Conservation (phyloP, 2,113 vertebrate species). For the Siphamia tubifer region DNA sequence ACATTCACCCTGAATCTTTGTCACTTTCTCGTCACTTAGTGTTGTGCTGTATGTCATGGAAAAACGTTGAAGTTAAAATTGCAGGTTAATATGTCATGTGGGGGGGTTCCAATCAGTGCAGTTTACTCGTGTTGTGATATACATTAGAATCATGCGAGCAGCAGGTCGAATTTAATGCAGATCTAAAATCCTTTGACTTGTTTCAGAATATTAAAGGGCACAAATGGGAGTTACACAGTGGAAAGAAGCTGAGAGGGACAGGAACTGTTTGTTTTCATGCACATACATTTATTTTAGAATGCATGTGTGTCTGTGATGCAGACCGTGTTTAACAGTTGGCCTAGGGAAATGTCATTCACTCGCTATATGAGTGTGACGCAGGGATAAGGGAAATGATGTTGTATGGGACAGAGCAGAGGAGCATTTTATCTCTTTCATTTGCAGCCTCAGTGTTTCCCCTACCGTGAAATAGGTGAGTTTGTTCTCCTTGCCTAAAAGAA, state of each 20-base stretch:
- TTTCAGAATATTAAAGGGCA: constrained; percentile 49
- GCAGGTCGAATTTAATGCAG: constrained; percentile 41
- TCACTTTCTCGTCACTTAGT: not conserved
- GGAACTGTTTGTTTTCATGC: constrained; percentile 34
- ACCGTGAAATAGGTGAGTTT: constrained; percentile 47
- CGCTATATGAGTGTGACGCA: constrained; percentile 34
- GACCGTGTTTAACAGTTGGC: constrained; percentile 59
- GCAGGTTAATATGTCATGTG: constrained; percentile 11
- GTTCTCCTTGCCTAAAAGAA: constrained; percentile 10
- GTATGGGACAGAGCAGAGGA: constrained; percentile 18
- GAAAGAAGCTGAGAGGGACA: constrained; percentile 28
- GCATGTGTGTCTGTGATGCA: constrained; percentile 29
- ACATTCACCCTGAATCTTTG: not conserved
- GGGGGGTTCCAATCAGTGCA: constrained; percentile 32
- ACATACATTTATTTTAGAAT: constrained; percentile 24
- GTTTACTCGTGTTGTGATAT: constrained; percentile 19
- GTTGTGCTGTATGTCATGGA: not conserved
- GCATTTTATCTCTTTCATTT: constrained; percentile 54
- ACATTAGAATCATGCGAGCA: not conserved
- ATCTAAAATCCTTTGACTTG: constrained; percentile 56
- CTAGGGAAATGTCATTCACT: constrained; percentile 63
- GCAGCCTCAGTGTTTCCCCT: constrained; percentile 31
- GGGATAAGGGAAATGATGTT: constrained; percentile 51
- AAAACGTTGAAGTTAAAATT: constrained; percentile 8
- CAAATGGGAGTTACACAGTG: constrained; percentile 43